These are phyloP conservation scores for Halichoerus grypus DNA, from an alignment of 2,113 vertebrate species.

Conservation along the genomic window DNA sequence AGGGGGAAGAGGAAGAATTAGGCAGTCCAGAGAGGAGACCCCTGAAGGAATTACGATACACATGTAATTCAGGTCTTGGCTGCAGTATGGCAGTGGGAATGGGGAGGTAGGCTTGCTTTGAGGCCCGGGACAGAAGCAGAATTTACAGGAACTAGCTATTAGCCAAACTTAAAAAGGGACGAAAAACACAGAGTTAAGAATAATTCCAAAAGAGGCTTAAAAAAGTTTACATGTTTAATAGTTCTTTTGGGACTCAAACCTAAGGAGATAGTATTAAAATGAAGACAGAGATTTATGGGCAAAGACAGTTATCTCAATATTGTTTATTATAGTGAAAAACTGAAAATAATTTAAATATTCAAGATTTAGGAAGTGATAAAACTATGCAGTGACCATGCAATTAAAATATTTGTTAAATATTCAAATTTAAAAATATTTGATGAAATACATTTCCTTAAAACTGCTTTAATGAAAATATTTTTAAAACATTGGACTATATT, in stretches of 20 bases:
- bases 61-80: neutral
- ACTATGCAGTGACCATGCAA: neutral
- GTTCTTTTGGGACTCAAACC: neutral
- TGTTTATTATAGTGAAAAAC: neutral
- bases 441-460: neutral
- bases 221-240: neutral
- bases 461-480: neutral
- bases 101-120: neutral
- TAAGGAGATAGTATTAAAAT: neutral
- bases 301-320: neutral
- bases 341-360: neutral
- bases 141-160: neutral
- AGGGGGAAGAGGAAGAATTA: neutral
- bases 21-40: neutral
- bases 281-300: neutral
- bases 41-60: neutral
- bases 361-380: neutral
- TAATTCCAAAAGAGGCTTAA: neutral
- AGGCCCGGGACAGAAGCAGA: neutral
- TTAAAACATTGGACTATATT: neutral
- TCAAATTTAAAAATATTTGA: neutral
- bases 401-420: neutral
- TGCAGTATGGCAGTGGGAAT: neutral
- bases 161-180: neutral
- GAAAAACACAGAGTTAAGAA: neutral